Conservation (phyloP, 2,113 vertebrate genomes). For the Mustela nigripes region DNA sequence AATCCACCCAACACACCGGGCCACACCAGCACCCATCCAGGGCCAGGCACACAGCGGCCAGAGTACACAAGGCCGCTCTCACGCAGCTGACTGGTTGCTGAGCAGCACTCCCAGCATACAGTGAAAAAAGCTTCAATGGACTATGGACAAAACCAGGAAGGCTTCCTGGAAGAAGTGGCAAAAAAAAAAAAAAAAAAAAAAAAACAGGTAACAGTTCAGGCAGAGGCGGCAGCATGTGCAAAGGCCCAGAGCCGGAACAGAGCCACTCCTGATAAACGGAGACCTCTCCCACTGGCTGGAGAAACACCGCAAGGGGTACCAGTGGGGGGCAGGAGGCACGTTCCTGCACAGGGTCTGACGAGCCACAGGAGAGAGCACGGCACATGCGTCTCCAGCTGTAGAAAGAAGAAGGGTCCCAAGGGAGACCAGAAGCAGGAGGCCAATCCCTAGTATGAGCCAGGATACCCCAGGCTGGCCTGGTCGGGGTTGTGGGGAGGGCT, state of each 20-base stretch:
- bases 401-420: constrained; percentile 69
- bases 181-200: no score
- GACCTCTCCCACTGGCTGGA: not conserved
- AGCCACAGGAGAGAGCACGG: not conserved
- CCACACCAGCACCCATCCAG: not conserved
- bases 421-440: not conserved
- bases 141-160: not conserved
- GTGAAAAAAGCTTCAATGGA: not conserved
- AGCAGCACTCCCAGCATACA: rapidly evolving
- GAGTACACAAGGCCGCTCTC: not conserved
- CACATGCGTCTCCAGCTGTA: not conserved
- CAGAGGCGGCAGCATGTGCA: rapidly evolving
- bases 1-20: rapidly evolving
- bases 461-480: not conserved
- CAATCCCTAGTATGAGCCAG: not conserved
- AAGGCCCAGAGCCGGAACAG: not conserved
- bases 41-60: not conserved
- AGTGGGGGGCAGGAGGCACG: not conserved
- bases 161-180: not conserved
- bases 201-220: rapidly evolving
- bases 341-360: not conserved
- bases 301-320: no score
- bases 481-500: rapidly evolving
- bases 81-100: rapidly evolving
- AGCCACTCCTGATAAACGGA: rapidly evolving